Conservation (phyloP, 2,797 vertebrate genomes). For the Gymnothorax reevesii region DNA sequence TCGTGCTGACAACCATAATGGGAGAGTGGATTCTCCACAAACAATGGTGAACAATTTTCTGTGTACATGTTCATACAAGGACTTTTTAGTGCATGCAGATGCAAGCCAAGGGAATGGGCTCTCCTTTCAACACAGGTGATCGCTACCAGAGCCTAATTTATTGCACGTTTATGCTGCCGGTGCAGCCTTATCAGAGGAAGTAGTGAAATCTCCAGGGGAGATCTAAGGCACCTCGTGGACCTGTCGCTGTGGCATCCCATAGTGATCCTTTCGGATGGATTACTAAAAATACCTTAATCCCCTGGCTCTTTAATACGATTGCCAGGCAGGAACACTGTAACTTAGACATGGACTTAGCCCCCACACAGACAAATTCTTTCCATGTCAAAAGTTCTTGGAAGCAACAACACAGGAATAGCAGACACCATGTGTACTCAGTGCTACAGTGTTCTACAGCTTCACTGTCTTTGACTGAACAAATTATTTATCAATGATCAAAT, state of each 20-base stretch:
- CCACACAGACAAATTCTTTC: neutral
- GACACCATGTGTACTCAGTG: neutral
- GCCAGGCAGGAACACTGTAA: slow-evolving; percentile 5
- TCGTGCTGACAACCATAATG: neutral
- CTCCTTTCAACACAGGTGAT: neutral
- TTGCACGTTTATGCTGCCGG: neutral
- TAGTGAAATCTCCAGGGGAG: slow-evolving; percentile 40
- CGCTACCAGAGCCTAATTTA: neutral
- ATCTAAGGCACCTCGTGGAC: slow-evolving; percentile 41
- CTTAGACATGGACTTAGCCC: neutral
- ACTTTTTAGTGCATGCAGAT: neutral
- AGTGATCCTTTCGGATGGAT: slow-evolving; percentile 61
- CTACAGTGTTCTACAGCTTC: neutral
- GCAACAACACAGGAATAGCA: neutral
- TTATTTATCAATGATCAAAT: no score
- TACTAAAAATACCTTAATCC: slow-evolving; percentile 71
- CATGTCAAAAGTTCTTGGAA: slow-evolving; percentile 6
- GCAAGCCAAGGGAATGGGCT: neutral
- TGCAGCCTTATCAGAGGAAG: slow-evolving; percentile 44
- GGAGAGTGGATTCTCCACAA: neutral
- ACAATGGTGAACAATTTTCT: neutral
- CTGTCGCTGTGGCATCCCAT: slow-evolving; percentile 56
- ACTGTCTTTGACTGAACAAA: neutral
- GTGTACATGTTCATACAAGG: neutral
- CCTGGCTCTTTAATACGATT: slow-evolving; percentile 62